These are phyloP conservation scores for Ammodytes marinus DNA, from an alignment of 2,113 vertebrate species.

Conservation along the genomic window DNA sequence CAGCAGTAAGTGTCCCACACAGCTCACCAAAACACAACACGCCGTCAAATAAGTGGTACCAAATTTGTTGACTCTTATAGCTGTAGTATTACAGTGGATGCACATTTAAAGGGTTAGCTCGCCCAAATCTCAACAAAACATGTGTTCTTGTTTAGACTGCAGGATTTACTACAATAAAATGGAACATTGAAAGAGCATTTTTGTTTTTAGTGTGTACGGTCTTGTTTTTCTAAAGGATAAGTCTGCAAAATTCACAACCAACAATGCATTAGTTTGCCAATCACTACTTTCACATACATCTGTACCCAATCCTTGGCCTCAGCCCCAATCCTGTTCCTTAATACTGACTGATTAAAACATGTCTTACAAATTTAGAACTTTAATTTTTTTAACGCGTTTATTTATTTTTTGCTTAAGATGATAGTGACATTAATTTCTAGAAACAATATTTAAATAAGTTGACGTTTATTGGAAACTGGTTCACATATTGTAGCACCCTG, in stretches of 20 bases:
- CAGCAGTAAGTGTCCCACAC: conserved; percentile 94
- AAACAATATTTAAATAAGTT: neutral
- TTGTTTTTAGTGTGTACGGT: neutral
- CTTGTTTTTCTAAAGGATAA: neutral
- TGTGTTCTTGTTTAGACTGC: neutral
- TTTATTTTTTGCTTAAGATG: neutral
- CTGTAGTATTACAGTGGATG: neutral
- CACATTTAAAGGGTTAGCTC: neutral
- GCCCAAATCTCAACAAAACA: neutral
- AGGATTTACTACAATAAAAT: neutral
- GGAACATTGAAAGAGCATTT: neutral
- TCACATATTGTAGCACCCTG: neutral
- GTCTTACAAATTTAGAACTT: no score
- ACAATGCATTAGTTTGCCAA: neutral
- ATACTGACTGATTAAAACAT: neutral
- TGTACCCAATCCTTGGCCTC: neutral
- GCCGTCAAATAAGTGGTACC: conserved; percentile 15
- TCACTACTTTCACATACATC: neutral
- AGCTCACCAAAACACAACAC: conserved; percentile 23
- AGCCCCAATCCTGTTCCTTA: neutral
- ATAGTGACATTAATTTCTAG: neutral
- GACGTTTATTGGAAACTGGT: neutral
- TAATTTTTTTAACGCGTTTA: no score
- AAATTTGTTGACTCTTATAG: neutral
- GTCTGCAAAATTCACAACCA: neutral